Conservation (phyloP, 2,888 invertebrate species). For the Adelphocoris suturalis region DNA sequence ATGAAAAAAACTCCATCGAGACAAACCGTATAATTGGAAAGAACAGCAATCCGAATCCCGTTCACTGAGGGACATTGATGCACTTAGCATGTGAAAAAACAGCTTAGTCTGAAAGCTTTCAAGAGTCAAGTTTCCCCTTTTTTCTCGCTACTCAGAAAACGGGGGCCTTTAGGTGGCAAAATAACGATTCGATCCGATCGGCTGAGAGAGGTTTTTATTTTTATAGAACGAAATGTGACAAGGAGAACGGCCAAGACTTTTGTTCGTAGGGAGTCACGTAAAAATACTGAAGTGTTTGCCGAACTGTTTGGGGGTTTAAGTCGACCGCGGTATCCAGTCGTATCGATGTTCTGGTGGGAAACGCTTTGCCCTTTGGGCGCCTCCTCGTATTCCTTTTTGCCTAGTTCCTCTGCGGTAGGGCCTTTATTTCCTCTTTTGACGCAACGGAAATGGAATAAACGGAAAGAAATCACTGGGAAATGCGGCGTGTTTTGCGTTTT, state of each 20-base stretch:
- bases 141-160: constrained; percentile 7
- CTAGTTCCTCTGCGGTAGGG: too few relatives aligned
- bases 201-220: background rate
- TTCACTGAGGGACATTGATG: constrained; percentile 26
- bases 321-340: background rate
- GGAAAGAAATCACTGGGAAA: too few relatives aligned
- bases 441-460: too few relatives aligned
- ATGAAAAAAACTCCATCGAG: background rate
- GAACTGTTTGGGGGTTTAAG: background rate
- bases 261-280: background rate
- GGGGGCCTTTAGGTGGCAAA: constrained; percentile 30
- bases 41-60: background rate
- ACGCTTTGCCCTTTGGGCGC: background rate
- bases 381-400: too few relatives aligned
- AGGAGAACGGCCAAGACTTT: background rate
- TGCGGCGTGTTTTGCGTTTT: too few relatives aligned
- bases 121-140: constrained; percentile 20
- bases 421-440: too few relatives aligned
- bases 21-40: constrained; percentile 15
- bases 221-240: background rate
- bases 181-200: background rate
- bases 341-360: background rate
- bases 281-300: background rate
- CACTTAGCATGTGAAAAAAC: constrained; percentile 23
- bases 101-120: constrained; percentile 11